Evolutionary conservation across 2,888 invertebrate species (phyloP), one percentile per base, ranked within the genome.

Genomic region (Sesamia inferens): DNA sequence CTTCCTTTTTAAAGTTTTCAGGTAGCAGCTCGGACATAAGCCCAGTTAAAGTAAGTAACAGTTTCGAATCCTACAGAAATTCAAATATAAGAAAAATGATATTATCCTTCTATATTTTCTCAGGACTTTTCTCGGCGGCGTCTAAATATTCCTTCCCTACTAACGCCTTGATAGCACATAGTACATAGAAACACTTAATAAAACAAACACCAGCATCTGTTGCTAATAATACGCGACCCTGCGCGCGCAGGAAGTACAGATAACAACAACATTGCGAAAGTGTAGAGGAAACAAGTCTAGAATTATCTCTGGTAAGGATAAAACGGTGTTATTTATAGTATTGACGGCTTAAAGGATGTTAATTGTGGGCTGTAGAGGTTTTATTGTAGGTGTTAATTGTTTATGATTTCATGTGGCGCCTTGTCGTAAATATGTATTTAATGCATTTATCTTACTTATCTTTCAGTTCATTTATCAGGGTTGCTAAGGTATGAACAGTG

Each of bases 221-320:
- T 39, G 58, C 84, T 81, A 81, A 75, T 83, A 71, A 81, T 81
- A 81, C 51, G 47, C 81, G 81, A 81, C 81, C 84, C 81, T 82
- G 81, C 59, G 47, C 24, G 7, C 81, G 65, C 84, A 84, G 84
- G 81, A 84, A 82, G 81, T 84, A 11, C 48, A 81, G 84, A 81
- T 81, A 81, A 76, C 71, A 71, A 61, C 68, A 44, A 80, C 81
- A 76, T 81, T 81, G 84, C 81, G 81, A 81, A 81, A 81, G 81
- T 83, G 44, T 66, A 63, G 62, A 80, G 80, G 80, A 80, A 80
- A 80, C 57, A 14, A 74, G 48, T 62, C 68, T 69, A 79, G 83
- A 69, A 80, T 83, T 80, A 80, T 74, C 66, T 55, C 55, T 80
- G 39, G 31, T 83, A 64, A 74, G 83, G 80, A 80, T 80, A 80